These are phyloP conservation scores for Ferrisia virgata DNA, from an alignment of 2,888 invertebrate species.

Conservation along the genomic window DNA sequence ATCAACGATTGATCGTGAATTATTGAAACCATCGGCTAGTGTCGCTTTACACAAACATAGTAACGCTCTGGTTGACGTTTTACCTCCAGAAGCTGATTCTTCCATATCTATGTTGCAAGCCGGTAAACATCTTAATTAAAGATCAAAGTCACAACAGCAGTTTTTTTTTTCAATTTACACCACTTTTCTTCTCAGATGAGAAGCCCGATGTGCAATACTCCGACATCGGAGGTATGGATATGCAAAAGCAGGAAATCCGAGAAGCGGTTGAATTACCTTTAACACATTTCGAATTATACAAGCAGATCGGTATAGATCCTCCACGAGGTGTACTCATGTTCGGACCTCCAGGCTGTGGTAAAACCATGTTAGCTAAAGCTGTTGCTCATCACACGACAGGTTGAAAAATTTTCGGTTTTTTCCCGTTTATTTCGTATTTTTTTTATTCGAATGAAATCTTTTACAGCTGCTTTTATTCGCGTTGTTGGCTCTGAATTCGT, in stretches of 20 bases:
- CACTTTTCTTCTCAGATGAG: slow-evolving; percentile 66
- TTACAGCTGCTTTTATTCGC: slow-evolving; percentile 90
- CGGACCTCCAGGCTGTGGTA: slow-evolving; percentile 99
- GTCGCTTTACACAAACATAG: slow-evolving; percentile 99
- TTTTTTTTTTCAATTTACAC: neutral
- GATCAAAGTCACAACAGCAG: too few relatives aligned
- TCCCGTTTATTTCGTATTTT: neutral
- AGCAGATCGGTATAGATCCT: slow-evolving; percentile 98
- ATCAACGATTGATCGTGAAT: slow-evolving; percentile 95
- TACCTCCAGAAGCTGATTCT: slow-evolving; percentile 98
- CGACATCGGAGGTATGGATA: slow-evolving; percentile 99
- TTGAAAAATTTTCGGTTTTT: slow-evolving; percentile 51
- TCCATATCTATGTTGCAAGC: slow-evolving; percentile 98
- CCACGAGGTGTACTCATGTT: slow-evolving; percentile 98
- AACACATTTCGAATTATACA: slow-evolving; percentile 96
- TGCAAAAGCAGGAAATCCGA: slow-evolving; percentile 98
- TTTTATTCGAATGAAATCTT: neutral
- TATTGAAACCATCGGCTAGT: slow-evolving; percentile 95
- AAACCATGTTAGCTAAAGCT: slow-evolving; percentile 99
- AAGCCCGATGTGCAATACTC: slow-evolving; percentile 96
- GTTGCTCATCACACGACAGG: slow-evolving; percentile 97
- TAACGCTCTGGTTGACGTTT: slow-evolving; percentile 97
- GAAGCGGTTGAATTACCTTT: slow-evolving; percentile 98
- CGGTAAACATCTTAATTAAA: slow-evolving; percentile 56
- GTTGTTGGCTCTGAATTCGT: slow-evolving; percentile 99